Conservation (phyloP, 2,888 invertebrate genomes). For the Podotricha telesiphe region DNA sequence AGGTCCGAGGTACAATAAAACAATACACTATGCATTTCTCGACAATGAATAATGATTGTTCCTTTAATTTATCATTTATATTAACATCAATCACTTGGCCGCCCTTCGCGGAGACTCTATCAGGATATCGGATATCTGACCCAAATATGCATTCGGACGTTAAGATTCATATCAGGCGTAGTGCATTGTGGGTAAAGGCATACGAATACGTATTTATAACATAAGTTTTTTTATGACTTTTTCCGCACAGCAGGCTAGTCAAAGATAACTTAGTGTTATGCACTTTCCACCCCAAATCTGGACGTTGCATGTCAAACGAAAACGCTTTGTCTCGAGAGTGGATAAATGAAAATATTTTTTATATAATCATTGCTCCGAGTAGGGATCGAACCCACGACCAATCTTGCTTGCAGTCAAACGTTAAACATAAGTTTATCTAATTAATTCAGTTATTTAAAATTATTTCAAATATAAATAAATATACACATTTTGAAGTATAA, state of each 20-base stretch:
- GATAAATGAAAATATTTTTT: too few species aligned
- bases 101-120: conserved; percentile 44
- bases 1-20: conserved; percentile 20
- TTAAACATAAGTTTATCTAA: too few species aligned
- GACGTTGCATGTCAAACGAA: too few species aligned
- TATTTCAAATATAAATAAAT: too few species aligned
- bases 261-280: neutral
- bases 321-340: too few species aligned
- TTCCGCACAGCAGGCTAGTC: neutral
- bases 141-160: conserved; percentile 39
- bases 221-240: neutral
- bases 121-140: conserved; percentile 46
- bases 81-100: conserved; percentile 21
- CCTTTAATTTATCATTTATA: conserved; percentile 36
- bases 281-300: too few species aligned
- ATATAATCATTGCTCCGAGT: too few species aligned
- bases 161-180: conserved; percentile 15
- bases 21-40: conserved; percentile 37
- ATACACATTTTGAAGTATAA: too few species aligned
- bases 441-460: too few species aligned
- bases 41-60: conserved; percentile 37
- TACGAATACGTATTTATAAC: neutral
- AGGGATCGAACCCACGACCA: too few species aligned
- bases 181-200: conserved; percentile 7
- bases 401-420: too few species aligned